phyloP scores from a whole-genome alignment of 2,888 invertebrate species.

The Pristionchus mayeri region DNA sequence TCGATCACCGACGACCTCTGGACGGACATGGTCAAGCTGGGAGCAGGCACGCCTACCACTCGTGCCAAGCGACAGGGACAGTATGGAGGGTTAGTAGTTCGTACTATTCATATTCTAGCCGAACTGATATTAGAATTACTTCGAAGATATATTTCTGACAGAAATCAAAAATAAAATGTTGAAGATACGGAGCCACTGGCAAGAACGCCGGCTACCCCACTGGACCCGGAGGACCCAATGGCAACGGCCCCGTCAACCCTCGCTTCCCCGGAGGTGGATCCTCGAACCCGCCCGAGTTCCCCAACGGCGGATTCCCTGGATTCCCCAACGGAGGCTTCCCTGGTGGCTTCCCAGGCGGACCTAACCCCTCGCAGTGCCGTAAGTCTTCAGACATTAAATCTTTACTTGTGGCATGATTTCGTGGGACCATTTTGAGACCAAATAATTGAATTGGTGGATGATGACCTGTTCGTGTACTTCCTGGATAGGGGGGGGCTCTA shows the following conservation, averaged over 20 bases:
- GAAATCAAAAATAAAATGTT: background rate
- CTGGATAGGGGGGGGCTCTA: background rate
- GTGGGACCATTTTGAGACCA: background rate
- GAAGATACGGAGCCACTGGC: constrained; percentile 66
- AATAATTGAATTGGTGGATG: background rate
- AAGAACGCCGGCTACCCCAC: constrained; percentile 47
- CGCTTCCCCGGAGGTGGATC: constrained; percentile 38
- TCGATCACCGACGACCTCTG: constrained; percentile 70
- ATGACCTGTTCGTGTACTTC: background rate
- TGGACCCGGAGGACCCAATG: constrained; percentile 39
- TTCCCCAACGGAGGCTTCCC: constrained; percentile 10
- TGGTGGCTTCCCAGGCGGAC: background rate
- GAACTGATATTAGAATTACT: background rate
- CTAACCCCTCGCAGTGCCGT: constrained; percentile 47
- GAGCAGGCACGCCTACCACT: constrained; percentile 74
- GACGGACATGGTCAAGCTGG: constrained; percentile 73
- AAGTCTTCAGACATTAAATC: background rate
- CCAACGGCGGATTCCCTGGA: constrained; percentile 46
- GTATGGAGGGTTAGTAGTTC: constrained; percentile 23
- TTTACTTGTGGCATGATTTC: background rate
- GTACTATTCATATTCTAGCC: background rate
- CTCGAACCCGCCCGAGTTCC: constrained; percentile 36
- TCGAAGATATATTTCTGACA: background rate
- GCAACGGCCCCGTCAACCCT: constrained; percentile 50
- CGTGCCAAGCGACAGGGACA: constrained; percentile 61